Evolutionary conservation across 2,797 vertebrate species (phyloP).

Genomic region (Pachyuromys duprasi): DNA sequence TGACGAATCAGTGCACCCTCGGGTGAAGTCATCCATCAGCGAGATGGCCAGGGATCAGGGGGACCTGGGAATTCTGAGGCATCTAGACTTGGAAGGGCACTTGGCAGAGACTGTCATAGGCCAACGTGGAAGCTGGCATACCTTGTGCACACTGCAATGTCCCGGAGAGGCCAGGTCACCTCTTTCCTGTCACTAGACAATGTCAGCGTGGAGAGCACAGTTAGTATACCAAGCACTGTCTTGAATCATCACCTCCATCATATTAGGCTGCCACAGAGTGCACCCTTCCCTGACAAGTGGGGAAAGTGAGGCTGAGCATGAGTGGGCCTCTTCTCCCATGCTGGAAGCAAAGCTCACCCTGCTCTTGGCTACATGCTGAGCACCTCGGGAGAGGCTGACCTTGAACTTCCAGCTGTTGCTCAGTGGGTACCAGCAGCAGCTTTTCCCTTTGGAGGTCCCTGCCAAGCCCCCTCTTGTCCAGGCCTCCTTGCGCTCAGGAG

Average conservation of each 20-base stretch:
- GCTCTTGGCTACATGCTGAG: no score
- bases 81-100: neutral
- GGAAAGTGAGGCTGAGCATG: neutral
- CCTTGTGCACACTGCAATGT: accelerated
- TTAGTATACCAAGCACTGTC: accelerated
- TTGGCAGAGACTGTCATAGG: accelerated
- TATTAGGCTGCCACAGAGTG: accelerated
- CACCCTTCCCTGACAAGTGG: neutral
- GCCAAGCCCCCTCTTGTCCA: neutral
- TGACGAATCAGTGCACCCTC: neutral
- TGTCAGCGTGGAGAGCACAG: no score
- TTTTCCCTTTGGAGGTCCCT: neutral
- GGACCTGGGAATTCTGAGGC: accelerated
- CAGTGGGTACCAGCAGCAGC: neutral
- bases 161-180: neutral
- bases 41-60: neutral
- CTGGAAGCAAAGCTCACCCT: neutral
- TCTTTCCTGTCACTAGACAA: neutral
- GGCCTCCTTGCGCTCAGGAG: accelerated
- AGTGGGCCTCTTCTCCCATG: neutral
- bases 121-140: accelerated
- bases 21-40: neutral
- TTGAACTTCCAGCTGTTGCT: neutral
- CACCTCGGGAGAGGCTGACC: accelerated
- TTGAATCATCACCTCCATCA: accelerated